phyloP scores from a whole-genome alignment of 2,888 invertebrate species.

The Mactromeris polynyma region DNA sequence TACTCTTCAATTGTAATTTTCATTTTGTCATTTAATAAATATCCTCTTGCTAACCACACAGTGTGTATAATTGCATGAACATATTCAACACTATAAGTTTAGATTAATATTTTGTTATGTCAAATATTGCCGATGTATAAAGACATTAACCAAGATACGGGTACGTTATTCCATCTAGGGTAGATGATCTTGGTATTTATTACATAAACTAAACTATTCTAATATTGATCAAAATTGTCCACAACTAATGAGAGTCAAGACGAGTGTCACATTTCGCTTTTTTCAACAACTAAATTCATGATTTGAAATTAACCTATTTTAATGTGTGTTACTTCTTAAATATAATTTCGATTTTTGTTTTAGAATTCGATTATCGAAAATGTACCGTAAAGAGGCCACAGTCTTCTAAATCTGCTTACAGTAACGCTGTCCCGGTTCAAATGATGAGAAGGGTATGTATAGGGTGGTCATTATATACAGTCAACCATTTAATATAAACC shows the following conservation, averaged over 20 bases:
- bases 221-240: not conserved
- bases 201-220: not conserved
- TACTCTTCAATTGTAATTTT: not conserved
- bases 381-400: conserved; percentile 62
- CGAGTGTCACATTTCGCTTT: not conserved
- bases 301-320: too few relatives aligned
- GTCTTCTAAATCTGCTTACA: conserved; percentile 47
- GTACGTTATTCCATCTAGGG: too few relatives aligned
- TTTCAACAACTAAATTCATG: too few relatives aligned
- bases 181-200: too few relatives aligned
- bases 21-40: not conserved
- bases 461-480: not conserved
- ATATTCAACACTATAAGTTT: too few relatives aligned
- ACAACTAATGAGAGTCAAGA: not conserved
- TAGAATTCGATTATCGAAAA: conserved; percentile 37
- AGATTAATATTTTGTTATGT: too few relatives aligned
- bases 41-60: not conserved
- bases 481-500: too few relatives aligned
- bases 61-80: not conserved
- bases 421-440: conserved; percentile 14
- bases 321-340: not conserved
- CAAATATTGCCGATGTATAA: too few relatives aligned
- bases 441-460: conserved; percentile 42
- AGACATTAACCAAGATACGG: too few relatives aligned
- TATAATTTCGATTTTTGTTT: not conserved